Conservation (phyloP, 37 sponge, comb jelly and placozoan species). For the Beroe forskalii region DNA sequence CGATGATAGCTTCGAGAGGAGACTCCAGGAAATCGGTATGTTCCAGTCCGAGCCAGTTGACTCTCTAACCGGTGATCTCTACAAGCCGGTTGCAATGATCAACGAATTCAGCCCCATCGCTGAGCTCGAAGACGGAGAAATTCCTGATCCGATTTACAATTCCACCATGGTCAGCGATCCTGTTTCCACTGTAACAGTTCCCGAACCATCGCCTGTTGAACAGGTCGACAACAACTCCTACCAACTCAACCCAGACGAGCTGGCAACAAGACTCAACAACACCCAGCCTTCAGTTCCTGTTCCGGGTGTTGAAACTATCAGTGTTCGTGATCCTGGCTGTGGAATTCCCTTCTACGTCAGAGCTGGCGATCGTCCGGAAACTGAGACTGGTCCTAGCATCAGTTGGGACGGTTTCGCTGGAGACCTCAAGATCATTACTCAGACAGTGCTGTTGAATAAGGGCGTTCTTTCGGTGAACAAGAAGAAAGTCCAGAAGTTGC, state of each 20-base stretch:
- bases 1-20: neutral
- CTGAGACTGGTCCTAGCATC: neutral
- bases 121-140: neutral
- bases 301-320: neutral
- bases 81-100: neutral
- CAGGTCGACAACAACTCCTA: neutral
- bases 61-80: neutral
- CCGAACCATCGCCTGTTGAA: neutral
- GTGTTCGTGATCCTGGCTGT: neutral
- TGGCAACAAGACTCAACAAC: neutral
- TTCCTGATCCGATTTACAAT: neutral
- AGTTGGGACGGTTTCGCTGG: neutral
- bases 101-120: neutral
- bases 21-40: neutral
- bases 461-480: neutral
- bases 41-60: neutral
- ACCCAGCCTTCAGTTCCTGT: neutral
- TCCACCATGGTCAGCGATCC: neutral
- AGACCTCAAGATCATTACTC: neutral
- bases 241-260: neutral
- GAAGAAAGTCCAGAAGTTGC: neutral
- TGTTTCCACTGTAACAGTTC: neutral
- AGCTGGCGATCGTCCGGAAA: neutral
- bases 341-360: neutral
- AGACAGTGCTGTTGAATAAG: neutral